These are phyloP conservation scores for Dicycla oo DNA, from an alignment of 2,888 invertebrate genomes.

Conservation along the genomic window DNA sequence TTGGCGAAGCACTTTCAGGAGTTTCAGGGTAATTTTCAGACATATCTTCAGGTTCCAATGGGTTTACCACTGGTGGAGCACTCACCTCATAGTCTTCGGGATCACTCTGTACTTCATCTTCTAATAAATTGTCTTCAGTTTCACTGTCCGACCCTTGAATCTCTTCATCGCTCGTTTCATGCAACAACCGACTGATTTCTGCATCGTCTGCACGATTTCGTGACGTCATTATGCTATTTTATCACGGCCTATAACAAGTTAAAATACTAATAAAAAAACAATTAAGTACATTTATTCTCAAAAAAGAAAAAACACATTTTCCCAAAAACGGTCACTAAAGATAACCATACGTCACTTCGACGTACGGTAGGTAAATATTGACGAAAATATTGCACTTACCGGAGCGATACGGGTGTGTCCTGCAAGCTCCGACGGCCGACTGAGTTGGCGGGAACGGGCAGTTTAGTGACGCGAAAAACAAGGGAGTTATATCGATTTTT, in stretches of 20 bases:
- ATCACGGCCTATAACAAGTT: not conserved
- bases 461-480: constrained; percentile 8
- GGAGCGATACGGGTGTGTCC: too few relatives aligned
- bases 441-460: not conserved
- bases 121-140: too few relatives aligned
- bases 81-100: too few relatives aligned
- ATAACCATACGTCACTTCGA: not conserved
- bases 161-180: constrained; percentile 6
- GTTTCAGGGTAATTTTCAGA: not conserved
- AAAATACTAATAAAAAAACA: constrained; percentile 1
- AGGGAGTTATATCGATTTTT: constrained; percentile 4
- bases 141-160: too few relatives aligned
- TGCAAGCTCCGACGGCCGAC: too few relatives aligned
- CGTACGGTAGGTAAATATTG: too few relatives aligned
- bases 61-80: not conserved
- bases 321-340: not conserved
- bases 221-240: not conserved
- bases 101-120: too few relatives aligned
- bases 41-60: not conserved
- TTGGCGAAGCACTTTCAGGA: constrained; percentile 8
- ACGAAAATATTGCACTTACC: too few relatives aligned
- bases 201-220: constrained; percentile 3
- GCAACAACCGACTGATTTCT: constrained; percentile 14
- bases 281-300: not conserved
- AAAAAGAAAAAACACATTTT: too few relatives aligned